phyloP scores from a whole-genome alignment of 2,888 invertebrate species.

The Meghimatium bilineatum region DNA sequence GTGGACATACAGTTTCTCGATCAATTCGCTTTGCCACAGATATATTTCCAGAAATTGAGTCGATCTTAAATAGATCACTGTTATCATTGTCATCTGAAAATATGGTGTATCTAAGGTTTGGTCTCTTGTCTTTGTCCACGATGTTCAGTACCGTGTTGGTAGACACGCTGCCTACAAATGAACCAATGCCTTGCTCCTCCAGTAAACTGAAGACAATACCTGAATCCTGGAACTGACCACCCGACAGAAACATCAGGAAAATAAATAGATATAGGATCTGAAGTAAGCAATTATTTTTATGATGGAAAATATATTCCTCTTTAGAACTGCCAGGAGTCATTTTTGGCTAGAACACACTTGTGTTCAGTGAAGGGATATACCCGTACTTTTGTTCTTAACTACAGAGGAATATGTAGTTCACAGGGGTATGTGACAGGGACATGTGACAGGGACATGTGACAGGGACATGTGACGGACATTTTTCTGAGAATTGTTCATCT shows the following conservation, averaged over 20 bases:
- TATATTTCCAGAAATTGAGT: conserved; percentile 35
- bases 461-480: no score
- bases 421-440: no score
- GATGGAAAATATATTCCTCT: neutral
- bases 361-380: neutral
- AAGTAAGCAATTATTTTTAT: neutral
- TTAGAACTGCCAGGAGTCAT: neutral
- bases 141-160: conserved; percentile 23
- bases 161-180: conserved; percentile 48
- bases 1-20: conserved; percentile 47
- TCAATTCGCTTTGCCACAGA: conserved; percentile 37
- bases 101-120: conserved; percentile 47
- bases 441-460: no score
- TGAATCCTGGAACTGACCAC: neutral
- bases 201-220: conserved; percentile 9
- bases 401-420: neutral
- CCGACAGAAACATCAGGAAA: neutral
- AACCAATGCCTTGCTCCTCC: conserved; percentile 24
- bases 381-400: neutral
- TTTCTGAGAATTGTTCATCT: no score
- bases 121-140: conserved; percentile 22
- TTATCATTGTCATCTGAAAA: conserved; percentile 9
- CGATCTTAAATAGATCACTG: conserved; percentile 42
- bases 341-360: neutral
- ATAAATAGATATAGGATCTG: neutral